phyloP scores from a whole-genome alignment of 2,888 invertebrate genomes.

The Megamerina dolium region DNA sequence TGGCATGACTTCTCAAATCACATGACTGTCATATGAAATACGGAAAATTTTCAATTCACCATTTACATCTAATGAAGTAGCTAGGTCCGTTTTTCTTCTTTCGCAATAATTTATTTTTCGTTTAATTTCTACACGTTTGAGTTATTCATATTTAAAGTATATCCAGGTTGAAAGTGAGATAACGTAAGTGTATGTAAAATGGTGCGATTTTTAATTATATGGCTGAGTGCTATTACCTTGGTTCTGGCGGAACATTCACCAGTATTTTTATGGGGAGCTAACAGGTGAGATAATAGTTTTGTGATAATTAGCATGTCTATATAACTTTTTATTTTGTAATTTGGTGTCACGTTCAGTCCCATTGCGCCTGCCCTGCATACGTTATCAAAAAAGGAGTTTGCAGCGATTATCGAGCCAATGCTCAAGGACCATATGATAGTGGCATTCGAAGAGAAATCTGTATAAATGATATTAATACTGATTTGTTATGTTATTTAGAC shows the following conservation, averaged over 20 bases:
- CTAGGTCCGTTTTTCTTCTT: no score
- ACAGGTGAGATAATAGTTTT: constrained; percentile 33
- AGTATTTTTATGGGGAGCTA: constrained; percentile 55
- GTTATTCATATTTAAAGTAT: no score
- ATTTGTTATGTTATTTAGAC: not conserved
- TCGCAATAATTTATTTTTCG: no score
- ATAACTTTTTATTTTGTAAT: not conserved
- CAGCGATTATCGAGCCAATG: constrained; percentile 25
- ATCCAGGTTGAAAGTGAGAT: no score
- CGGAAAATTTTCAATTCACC: no score
- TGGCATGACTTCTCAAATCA: no score
- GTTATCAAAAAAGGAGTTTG: constrained; percentile 34
- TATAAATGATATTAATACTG: constrained; percentile 36
- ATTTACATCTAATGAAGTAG: no score
- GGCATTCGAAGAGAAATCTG: constrained; percentile 52
- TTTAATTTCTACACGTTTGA: no score
- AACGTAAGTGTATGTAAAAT: no score
- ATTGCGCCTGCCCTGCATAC: constrained; percentile 34
- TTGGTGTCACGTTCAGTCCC: constrained; percentile 24
- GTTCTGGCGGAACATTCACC: constrained; percentile 53
- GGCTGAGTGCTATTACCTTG: no score
- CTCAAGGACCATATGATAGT: constrained; percentile 46
- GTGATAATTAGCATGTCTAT: not conserved
- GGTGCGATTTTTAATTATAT: no score
- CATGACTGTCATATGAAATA: no score